A percentile compares a stretch with the other conserved stretches of the same genome.
Conservation (phyloP, 2,113 vertebrate genomes). For the Tenrec ecaudatus region DNA sequence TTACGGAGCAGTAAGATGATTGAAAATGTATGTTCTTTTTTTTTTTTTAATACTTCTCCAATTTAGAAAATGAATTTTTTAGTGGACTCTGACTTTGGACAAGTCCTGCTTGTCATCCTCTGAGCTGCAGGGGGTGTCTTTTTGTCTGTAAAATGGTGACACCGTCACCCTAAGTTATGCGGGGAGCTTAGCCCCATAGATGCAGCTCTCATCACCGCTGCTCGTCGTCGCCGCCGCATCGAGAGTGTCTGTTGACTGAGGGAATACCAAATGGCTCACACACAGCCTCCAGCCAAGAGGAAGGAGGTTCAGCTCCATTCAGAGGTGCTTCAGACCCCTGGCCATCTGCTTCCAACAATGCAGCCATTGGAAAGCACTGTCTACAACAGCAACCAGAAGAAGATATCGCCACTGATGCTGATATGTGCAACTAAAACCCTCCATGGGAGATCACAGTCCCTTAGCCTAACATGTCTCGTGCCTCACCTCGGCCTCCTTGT, state of each 20-base stretch:
- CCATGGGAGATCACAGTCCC: not conserved
- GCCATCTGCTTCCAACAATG: too few relatives aligned
- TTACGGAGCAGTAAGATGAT: not conserved
- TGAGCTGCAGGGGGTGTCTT: not conserved
- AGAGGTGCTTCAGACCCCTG: not conserved
- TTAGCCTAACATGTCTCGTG: not conserved
- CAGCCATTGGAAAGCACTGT: too few relatives aligned
- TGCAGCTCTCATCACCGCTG: not conserved
- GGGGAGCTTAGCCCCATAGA: not conserved
- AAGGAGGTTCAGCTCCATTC: not conserved
- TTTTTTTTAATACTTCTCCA: conserved; percentile 42
- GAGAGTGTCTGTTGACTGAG: not conserved
- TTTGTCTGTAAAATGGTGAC: not conserved
- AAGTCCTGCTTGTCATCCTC: not conserved
- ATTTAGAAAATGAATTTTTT: conserved; percentile 53
- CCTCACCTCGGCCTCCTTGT: not conserved
- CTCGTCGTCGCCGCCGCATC: too few relatives aligned
- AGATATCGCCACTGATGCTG: not conserved
- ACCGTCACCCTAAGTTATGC: not conserved
- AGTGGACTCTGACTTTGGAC: not conserved
- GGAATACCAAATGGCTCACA: not conserved
- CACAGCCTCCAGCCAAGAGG: not conserved
- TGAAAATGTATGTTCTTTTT: conserved; percentile 33
- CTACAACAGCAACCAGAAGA: too few relatives aligned
- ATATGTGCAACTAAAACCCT: not conserved